Base-by-base conservation (phyloP, 2,113 vertebrate genomes). In the Silurus meridionalis region DNA sequence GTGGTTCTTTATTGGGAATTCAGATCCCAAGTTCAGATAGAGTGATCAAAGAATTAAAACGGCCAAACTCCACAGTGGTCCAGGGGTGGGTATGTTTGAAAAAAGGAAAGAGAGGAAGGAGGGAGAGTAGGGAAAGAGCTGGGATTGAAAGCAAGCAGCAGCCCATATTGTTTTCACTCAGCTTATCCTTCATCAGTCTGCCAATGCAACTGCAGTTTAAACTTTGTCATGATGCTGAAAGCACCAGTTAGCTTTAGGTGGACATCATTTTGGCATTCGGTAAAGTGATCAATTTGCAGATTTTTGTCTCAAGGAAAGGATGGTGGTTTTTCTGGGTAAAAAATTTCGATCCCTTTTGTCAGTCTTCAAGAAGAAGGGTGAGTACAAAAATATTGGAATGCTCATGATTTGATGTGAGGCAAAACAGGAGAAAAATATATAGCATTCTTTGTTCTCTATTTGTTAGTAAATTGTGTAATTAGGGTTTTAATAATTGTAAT, bases 281-380 rank as follows among this genome's bases (percentile, higher is more conserved):
- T 61, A 28, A 48, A 77, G 23, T 66, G 64, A 50, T 64, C 19
- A 57, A 37, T 25, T 80, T n/a, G 19, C 88, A 72, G 48, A 28
- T 60, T 63, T 21, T 77, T 10, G 28, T 37, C 69, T 75, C 6
- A 64, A 79, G 50, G 69, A 90, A 92, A 92, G 79, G 89, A 99
- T 99, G 97, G 97, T 99, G 92, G 95, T 97, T 83, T 95, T 96
- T 92, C 92, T 97, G 86, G 96, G 95, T 91, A 96, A 97, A 91
- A 96, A 94, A 88, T 91, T 98, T 90, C 94, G 91, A 48, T 96
- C 93, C 71, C 92, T 98, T 63, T 94, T 98, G 84, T 95, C 96
- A 66, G 90, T 97, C 92, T 98, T 98, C 95, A 98, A 97, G 93
- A 98, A 96, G 93, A 97, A 96, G 94, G 96, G 97, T 98, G 92